Percentiles rank a stretch among this genome's conserved stretches.
Evolutionary conservation across 2,888 invertebrate genomes (phyloP).

Genomic region (Drosophila leonis): DNA sequence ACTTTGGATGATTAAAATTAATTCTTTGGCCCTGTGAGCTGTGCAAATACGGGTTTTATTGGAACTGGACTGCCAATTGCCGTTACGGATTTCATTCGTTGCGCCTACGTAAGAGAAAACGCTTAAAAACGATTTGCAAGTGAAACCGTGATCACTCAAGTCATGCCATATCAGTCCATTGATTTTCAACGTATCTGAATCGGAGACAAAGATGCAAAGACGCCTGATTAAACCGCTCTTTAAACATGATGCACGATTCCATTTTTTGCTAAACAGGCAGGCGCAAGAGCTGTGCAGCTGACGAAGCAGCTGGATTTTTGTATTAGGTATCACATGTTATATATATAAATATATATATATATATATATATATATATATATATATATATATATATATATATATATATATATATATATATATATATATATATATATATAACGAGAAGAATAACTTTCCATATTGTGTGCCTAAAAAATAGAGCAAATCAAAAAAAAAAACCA

Average conservation of each 20-base stretch:
- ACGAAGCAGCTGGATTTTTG: conserved; percentile 29
- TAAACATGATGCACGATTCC: conserved; percentile 5
- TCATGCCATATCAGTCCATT: background rate
- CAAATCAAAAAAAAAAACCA: background rate
- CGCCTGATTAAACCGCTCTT: background rate
- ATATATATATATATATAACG: too few species aligned
- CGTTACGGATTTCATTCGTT: conserved; percentile 13
- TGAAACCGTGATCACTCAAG: background rate
- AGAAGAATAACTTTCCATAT: background rate
- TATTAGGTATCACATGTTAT: background rate
- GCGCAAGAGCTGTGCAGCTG: conserved; percentile 50
- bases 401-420: background rate
- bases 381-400: conserved; percentile 1
- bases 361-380: conserved; percentile 3
- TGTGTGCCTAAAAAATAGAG: background rate
- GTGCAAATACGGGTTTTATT: background rate
- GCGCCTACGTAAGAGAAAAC: conserved; percentile 54
- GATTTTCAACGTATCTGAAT: background rate
- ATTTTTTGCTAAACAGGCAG: background rate
- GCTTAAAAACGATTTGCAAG: conserved; percentile 48
- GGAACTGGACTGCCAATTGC: conserved; percentile 4
- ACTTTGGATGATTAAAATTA: conserved; percentile 75
- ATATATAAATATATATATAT: background rate
- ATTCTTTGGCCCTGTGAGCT: conserved; percentile 26
- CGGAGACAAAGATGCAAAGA: conserved; percentile 39